Evolutionary conservation across 2,888 invertebrate genomes (phyloP).

Genomic region (Smittia aterrima): DNA sequence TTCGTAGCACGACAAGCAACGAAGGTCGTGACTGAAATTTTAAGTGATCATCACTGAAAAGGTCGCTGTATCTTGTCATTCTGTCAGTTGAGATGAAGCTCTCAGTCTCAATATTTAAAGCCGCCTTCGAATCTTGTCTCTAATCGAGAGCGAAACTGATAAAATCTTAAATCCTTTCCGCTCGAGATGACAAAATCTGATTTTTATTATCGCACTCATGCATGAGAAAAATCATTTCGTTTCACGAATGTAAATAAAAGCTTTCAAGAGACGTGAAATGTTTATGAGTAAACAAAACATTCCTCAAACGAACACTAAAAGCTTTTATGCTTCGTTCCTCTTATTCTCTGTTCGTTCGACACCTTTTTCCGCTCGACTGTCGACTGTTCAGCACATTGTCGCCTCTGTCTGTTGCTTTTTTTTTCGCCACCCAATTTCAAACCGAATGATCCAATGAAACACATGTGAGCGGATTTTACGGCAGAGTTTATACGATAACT

Average conservation of each 20-base stretch:
- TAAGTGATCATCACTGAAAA: neutral
- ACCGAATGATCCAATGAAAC: neutral
- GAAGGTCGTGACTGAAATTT: neutral
- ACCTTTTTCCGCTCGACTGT: neutral
- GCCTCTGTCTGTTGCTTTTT: neutral
- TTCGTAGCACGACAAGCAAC: neutral
- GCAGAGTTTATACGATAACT: neutral
- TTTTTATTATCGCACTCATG: neutral
- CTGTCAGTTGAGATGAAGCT: too few species aligned
- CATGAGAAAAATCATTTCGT: neutral
- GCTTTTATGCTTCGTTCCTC: neutral
- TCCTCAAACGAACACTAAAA: neutral
- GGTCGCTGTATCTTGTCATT: too few species aligned
- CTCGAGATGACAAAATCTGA: neutral
- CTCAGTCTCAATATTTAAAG: too few species aligned
- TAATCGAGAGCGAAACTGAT: too few species aligned
- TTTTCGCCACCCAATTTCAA: neutral
- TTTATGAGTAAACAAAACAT: constrained; percentile 8
- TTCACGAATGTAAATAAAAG: neutral
- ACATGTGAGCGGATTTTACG: neutral
- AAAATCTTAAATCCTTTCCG: neutral
- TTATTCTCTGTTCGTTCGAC: neutral
- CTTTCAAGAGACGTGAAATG: neutral
- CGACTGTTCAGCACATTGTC: neutral
- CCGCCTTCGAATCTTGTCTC: too few species aligned